phyloP scores from a whole-genome alignment of 2,888 invertebrate genomes.

The Amorpha juglandis region DNA sequence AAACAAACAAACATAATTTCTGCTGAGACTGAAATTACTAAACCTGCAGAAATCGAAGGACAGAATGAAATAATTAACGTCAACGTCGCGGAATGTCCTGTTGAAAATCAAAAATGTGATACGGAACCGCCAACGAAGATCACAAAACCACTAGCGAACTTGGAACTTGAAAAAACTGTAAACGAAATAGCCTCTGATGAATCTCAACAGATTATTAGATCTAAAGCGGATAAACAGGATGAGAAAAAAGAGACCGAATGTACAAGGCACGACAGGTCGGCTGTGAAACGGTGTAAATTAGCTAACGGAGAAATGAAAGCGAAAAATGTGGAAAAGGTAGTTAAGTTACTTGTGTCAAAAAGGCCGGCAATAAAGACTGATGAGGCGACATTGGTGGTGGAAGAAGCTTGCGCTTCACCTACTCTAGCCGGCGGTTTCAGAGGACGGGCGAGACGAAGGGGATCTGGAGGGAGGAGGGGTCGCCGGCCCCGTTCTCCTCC shows the following conservation, averaged over 20 bases:
- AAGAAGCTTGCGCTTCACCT: slow-evolving; percentile 66
- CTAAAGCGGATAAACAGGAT: slow-evolving; percentile 30
- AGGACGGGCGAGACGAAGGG: slow-evolving; percentile 46
- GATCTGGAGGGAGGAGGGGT: slow-evolving; percentile 44
- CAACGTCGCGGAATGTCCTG: slow-evolving; percentile 1
- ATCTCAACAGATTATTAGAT: slow-evolving; percentile 39
- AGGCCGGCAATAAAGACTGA: slow-evolving; percentile 74
- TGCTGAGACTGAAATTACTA: slow-evolving; percentile 36
- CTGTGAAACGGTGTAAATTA: slow-evolving; percentile 61
- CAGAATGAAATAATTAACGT: slow-evolving; percentile 40
- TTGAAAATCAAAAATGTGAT: slow-evolving; percentile 17
- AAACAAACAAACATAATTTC: slow-evolving; percentile 40
- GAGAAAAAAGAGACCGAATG: slow-evolving; percentile 36
- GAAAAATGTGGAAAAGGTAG: slow-evolving; percentile 73
- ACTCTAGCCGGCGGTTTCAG: slow-evolving; percentile 40
- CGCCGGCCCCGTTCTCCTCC: slow-evolving; percentile 46
- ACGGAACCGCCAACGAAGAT: not conserved
- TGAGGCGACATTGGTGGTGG: slow-evolving; percentile 67
- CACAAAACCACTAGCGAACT: not conserved
- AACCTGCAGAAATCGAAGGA: slow-evolving; percentile 37
- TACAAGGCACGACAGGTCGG: slow-evolving; percentile 31
- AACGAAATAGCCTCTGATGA: slow-evolving; percentile 32
- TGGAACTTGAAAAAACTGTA: slow-evolving; percentile 7
- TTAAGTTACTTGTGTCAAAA: slow-evolving; percentile 73
- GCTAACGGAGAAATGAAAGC: slow-evolving; percentile 63